phyloP scores from a whole-genome alignment of 2,113 vertebrate species.

The Plecotus auritus region DNA sequence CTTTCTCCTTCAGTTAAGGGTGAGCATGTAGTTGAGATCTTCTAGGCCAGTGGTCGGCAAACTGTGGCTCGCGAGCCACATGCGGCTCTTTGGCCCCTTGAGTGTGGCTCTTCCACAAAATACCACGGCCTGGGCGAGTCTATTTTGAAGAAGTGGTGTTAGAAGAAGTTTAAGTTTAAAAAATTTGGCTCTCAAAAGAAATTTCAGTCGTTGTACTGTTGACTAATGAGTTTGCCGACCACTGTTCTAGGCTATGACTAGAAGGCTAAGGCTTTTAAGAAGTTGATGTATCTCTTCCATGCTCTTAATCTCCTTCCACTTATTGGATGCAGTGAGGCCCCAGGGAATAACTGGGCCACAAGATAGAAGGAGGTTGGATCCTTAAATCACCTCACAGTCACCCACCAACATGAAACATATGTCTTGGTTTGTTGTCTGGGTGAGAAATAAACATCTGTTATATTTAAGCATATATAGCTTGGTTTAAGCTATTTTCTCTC shows the following conservation, averaged over 20 bases:
- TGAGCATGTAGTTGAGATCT: neutral
- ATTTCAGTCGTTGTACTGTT: too few relatives aligned
- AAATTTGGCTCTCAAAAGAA: too few relatives aligned
- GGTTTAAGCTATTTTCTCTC: neutral
- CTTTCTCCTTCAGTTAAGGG: neutral
- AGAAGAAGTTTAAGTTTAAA: too few relatives aligned
- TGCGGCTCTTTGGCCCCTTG: too few relatives aligned
- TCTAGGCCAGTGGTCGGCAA: too few relatives aligned
- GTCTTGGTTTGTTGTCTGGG: neutral
- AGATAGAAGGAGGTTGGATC: neutral
- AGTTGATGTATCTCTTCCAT: neutral
- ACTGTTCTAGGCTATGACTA: neutral
- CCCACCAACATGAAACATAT: neutral
- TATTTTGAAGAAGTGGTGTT: too few relatives aligned
- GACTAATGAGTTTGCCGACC: too few relatives aligned
- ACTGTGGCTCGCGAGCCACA: too few relatives aligned
- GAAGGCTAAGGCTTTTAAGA: neutral
- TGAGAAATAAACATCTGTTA: neutral
- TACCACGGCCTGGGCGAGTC: too few relatives aligned
- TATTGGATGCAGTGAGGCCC: neutral
- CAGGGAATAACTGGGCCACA: neutral
- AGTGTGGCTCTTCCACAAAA: too few relatives aligned
- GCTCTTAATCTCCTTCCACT: neutral
- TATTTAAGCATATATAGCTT: neutral
- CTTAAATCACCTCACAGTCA: neutral